Base-by-base conservation (phyloP, 2,888 invertebrate species). In the Machimus rusticus region DNA sequence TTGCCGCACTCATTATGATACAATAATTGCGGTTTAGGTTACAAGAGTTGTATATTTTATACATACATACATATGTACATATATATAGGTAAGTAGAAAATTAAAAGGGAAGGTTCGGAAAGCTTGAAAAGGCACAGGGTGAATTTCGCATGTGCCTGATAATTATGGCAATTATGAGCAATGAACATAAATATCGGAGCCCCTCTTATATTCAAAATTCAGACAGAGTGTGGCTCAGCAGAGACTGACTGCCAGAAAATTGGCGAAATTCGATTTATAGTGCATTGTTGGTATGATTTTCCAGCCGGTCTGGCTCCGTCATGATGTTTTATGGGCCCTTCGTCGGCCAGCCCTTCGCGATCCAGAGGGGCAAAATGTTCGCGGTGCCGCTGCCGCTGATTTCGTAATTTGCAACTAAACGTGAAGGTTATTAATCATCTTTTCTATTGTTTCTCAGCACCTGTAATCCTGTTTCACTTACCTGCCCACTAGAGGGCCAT, bases 141-240 rank as follows among this genome's bases (percentile, higher is more conserved):
- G 57, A 9, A 79, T 79, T 43, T 43, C 46, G 28, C 46, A 28
- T 79, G 79, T 23, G 43, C 28, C 51, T 79, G 8, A 79, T 79
- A 46, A 79, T 79, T 79, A 28, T 43, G 43, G 79, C 79, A 79
- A 79, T 79, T 79, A 51, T 79, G 55, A 79, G 28, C 51, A 79
- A 79, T 79, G 23, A 79, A 79, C 79, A 51, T 79, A 79, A 79
- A 79, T 79, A 46, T 12, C 3, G 19, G 6, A 28, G 31, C 43
- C 6, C 28, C 78, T 19, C 78, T 19, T 39, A 28, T 77, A 9
- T 46, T 46, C 12, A 16, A 46, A 46, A 46, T 51, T 5, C 19
- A 51, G 51, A 51, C 51, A 51, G 6, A n/a, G 51, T 16, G 19
- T 19, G 6, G 51, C 51, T 51, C 6, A 46, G 43, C 51, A 74